Conservation (phyloP, 2,888 invertebrate species). For the Miltochrista miniata region DNA sequence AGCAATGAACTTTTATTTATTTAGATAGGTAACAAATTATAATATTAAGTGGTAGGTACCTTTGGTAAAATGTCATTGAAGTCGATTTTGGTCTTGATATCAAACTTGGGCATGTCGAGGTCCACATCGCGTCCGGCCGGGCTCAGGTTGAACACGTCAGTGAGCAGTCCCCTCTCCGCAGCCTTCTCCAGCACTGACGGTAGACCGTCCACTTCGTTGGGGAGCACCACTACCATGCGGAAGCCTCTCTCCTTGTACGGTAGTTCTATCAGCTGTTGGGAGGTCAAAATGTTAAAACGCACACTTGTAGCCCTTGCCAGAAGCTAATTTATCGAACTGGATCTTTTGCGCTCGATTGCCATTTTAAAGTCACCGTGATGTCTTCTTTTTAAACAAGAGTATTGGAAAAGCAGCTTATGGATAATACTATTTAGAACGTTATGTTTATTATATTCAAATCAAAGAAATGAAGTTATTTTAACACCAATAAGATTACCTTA, state of each 20-base stretch:
- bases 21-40: no score
- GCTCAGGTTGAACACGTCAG: constrained; percentile 44
- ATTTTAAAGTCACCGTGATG: no score
- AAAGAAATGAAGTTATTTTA: constrained; percentile 28
- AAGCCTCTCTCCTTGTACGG: constrained; percentile 58
- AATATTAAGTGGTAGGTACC: constrained; percentile 40
- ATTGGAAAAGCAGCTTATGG: no score
- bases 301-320: no score
- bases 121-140: constrained; percentile 39
- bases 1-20: no score
- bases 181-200: constrained; percentile 49
- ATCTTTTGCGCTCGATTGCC: neutral
- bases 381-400: no score
- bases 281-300: neutral
- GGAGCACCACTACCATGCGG: constrained; percentile 61
- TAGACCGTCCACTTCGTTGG: constrained; percentile 54
- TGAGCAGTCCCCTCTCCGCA: constrained; percentile 43
- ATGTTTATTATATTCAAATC: no score
- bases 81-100: constrained; percentile 48
- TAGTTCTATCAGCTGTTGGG: constrained; percentile 53
- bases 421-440: no score
- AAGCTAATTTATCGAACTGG: neutral
- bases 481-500: constrained; percentile 50
- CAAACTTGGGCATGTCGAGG: constrained; percentile 56
- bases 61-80: constrained; percentile 51